Conservation (phyloP, 2,888 invertebrate genomes). For the Cantharis rustica region DNA sequence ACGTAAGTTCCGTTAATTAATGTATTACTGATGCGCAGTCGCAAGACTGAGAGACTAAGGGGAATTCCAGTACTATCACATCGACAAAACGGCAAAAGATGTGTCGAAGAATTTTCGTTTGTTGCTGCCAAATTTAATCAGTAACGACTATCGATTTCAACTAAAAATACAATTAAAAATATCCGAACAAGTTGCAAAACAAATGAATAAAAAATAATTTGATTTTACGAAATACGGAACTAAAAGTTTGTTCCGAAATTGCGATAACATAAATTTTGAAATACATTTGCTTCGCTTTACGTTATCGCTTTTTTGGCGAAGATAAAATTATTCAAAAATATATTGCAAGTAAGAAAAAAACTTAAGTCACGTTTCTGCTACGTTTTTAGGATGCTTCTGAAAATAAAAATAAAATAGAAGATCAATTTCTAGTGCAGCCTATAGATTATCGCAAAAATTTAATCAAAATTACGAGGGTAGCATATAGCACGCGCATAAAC, state of each 20-base stretch:
- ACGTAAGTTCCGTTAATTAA: too few relatives aligned
- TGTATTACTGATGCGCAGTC: too few relatives aligned
- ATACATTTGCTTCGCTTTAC: neutral
- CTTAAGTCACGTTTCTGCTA: neutral
- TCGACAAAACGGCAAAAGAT: too few relatives aligned
- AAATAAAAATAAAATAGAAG: neutral
- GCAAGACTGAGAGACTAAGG: too few relatives aligned
- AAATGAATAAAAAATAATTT: neutral
- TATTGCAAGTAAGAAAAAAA: neutral
- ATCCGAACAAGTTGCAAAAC: neutral
- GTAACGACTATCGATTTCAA: too few relatives aligned
- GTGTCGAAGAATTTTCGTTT: too few relatives aligned
- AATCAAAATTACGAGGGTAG: slow-evolving; percentile 2
- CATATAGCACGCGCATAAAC: neutral
- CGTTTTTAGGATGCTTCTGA: neutral
- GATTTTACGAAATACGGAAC: too few relatives aligned
- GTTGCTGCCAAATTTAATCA: too few relatives aligned
- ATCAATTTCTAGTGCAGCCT: neutral
- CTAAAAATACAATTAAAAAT: too few relatives aligned
- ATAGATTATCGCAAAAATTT: slow-evolving; percentile 4
- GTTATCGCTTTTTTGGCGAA: neutral
- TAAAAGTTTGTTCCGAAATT: too few relatives aligned
- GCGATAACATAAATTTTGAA: neutral
- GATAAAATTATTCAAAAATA: neutral
- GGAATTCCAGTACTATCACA: too few relatives aligned